Conservation (phyloP, 2,797 vertebrate species). For the Coregonus ussuriensis region DNA sequence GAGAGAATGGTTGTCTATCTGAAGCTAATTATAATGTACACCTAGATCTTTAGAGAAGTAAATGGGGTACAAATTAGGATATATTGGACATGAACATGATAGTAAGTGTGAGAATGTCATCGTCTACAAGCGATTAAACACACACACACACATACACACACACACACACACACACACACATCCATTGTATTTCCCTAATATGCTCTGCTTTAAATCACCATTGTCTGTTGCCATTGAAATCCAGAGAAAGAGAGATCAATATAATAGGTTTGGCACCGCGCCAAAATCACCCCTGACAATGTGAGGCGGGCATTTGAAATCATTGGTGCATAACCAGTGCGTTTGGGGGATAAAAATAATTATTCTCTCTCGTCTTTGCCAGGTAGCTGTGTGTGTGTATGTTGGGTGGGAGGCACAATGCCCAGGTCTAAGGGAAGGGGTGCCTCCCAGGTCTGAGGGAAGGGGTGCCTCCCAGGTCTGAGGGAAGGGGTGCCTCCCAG, state of each 20-base stretch:
- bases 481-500: constrained; percentile 70
- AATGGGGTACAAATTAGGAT: constrained; percentile 40
- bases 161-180: constrained; percentile 10
- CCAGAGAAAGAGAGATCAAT: constrained; percentile 84
- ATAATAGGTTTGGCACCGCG: constrained; percentile 81
- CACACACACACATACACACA: constrained; percentile 18
- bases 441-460: constrained; percentile 76
- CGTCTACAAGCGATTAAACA: constrained; percentile 41
- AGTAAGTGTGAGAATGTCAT: constrained; percentile 36
- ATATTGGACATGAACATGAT: constrained; percentile 29
- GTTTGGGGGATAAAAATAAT: constrained; percentile 82
- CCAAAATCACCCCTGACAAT: constrained; percentile 81
- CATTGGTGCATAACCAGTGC: constrained; percentile 77
- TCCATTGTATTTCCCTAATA: constrained; percentile 78
- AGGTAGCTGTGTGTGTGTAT: constrained; percentile 56
- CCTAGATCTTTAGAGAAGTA: constrained; percentile 35
- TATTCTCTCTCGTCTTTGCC: constrained; percentile 77
- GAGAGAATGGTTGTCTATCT: constrained; percentile 53
- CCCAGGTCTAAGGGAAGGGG: constrained; percentile 62
- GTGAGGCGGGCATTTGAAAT: constrained; percentile 79
- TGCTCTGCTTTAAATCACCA: constrained; percentile 79
- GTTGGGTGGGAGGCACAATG: constrained; percentile 70
- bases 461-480: constrained; percentile 77
- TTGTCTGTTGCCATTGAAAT: constrained; percentile 81
- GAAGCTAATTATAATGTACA: constrained; percentile 59